Evolutionary conservation across 2,888 invertebrate species (phyloP).

Genomic region (Dryobota labecula): DNA sequence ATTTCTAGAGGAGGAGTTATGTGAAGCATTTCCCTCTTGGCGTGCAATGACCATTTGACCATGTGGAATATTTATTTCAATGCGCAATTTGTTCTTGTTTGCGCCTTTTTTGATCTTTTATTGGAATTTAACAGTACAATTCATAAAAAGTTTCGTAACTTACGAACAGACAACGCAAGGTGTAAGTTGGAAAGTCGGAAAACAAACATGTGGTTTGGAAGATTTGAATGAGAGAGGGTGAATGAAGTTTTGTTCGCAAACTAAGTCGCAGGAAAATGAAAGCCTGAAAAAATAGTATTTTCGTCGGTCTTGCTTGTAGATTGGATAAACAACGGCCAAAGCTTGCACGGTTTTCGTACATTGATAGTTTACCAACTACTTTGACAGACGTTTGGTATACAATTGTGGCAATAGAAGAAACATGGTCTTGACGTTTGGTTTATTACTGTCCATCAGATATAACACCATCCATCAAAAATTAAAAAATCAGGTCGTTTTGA

Average conservation of each 20-base stretch:
- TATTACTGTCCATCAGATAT: not conserved
- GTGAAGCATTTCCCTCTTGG: constrained; percentile 49
- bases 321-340: not conserved
- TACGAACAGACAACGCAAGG: not conserved
- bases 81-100: constrained; percentile 7
- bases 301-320: not conserved
- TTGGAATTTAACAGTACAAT: not conserved
- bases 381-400: constrained; percentile 15
- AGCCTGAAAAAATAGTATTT: not conserved
- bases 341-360: not conserved
- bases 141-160: not conserved
- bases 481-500: not conserved
- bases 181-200: not conserved
- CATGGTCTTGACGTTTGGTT: constrained; percentile 4
- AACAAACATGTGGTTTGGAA: not conserved
- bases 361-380: constrained; percentile 5
- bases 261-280: no score
- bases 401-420: constrained; percentile 12
- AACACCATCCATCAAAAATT: not conserved
- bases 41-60: constrained; percentile 26
- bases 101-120: not conserved
- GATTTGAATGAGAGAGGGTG: no score
- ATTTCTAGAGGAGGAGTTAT: constrained; percentile 38
- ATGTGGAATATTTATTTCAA: constrained; percentile 20
- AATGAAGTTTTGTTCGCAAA: not conserved